Conservation (phyloP, 2,888 invertebrate species). For the Stictocephala bisonia region DNA sequence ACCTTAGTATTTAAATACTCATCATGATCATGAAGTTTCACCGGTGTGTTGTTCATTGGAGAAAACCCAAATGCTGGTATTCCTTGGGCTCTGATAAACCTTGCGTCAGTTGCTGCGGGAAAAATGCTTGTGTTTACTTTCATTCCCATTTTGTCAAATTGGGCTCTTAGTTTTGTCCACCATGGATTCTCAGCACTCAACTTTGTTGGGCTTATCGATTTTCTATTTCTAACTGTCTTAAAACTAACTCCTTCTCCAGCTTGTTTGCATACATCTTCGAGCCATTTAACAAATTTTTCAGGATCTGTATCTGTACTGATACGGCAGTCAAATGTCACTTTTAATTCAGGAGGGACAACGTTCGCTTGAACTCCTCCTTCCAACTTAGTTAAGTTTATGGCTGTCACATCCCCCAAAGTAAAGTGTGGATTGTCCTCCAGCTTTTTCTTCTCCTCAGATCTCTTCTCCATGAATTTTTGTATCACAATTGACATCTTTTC, state of each 20-base stretch:
- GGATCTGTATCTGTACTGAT: conserved; percentile 74
- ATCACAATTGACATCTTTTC: conserved; percentile 82
- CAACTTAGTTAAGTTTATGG: conserved; percentile 84
- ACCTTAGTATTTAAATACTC: conserved; percentile 82
- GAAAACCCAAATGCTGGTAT: conserved; percentile 90
- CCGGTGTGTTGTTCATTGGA: conserved; percentile 85
- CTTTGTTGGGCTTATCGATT: conserved; percentile 72
- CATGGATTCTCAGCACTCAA: conserved; percentile 74
- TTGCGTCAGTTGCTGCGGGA: conserved; percentile 91
- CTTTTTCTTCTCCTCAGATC: conserved; percentile 74
- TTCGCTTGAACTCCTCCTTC: conserved; percentile 92
- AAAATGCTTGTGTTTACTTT: conserved; percentile 80
- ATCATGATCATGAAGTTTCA: conserved; percentile 90
- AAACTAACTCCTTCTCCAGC: conserved; percentile 79
- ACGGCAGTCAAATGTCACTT: conserved; percentile 80
- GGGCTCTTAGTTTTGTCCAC: conserved; percentile 78
- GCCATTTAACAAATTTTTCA: conserved; percentile 72
- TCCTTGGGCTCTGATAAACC: conserved; percentile 81
- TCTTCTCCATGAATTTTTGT: conserved; percentile 77
- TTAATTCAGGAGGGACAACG: conserved; percentile 87
- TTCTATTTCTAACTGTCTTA: conserved; percentile 73
- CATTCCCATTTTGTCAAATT: conserved; percentile 72
- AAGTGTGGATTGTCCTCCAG: conserved; percentile 74
- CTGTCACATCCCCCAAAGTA: conserved; percentile 86
- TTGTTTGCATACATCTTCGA: conserved; percentile 70